Evolutionary conservation across 2,888 invertebrate species (phyloP).

Genomic region (Acronicta alni): DNA sequence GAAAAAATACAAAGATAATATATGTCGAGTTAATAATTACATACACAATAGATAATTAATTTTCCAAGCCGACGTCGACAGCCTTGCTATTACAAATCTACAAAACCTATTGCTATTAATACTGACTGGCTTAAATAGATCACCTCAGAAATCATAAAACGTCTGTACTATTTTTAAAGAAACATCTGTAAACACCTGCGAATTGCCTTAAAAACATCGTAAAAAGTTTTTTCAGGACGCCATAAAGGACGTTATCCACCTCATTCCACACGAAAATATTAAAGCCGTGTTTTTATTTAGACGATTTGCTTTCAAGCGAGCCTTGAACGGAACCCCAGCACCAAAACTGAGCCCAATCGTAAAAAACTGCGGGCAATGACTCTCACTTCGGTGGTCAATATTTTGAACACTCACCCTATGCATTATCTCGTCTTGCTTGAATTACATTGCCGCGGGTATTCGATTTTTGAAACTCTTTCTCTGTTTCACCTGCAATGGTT

Average conservation of each 20-base stretch:
- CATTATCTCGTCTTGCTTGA: constrained; percentile 1
- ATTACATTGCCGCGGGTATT: constrained; percentile 12
- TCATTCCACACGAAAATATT: constrained; percentile 48
- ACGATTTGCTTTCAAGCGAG: constrained; percentile 39
- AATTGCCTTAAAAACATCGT: constrained; percentile 37
- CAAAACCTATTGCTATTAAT: too few relatives aligned
- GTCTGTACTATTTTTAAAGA: constrained; percentile 12
- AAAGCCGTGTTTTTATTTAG: constrained; percentile 43
- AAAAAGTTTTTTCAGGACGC: constrained; percentile 32
- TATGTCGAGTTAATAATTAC: too few relatives aligned
- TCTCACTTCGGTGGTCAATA: constrained; percentile 36
- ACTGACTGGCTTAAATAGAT: not conserved
- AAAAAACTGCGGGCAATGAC: constrained; percentile 24
- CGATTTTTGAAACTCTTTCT: not conserved
- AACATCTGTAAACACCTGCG: constrained; percentile 26
- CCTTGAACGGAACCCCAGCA: constrained; percentile 23
- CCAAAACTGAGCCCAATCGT: constrained; percentile 39
- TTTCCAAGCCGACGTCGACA: too few relatives aligned
- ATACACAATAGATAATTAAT: too few relatives aligned
- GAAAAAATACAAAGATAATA: too few relatives aligned
- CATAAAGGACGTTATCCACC: constrained; percentile 36
- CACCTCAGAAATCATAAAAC: not conserved
- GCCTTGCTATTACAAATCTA: too few relatives aligned
- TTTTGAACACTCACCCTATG: constrained; percentile 18
- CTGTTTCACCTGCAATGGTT: constrained; percentile 19